Conservation (phyloP, 2,113 vertebrate species). For the Cyanistes caeruleus region DNA sequence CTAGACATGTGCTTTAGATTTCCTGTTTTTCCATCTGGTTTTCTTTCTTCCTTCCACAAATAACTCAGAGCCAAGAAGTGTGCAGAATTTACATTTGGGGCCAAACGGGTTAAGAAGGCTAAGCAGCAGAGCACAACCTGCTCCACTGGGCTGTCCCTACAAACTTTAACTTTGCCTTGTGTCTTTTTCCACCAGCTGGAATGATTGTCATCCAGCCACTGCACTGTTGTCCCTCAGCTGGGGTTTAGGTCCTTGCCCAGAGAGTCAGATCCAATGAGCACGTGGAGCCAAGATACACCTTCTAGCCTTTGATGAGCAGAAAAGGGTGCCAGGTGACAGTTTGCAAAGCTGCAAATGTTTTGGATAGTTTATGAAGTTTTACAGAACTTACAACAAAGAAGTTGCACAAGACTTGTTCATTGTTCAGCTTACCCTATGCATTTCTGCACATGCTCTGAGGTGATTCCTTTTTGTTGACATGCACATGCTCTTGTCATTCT, state of each 20-base stretch:
- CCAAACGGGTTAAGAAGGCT: background rate
- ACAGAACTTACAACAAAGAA: background rate
- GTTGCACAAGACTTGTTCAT: background rate
- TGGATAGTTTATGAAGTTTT: background rate
- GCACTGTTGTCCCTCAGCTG: background rate
- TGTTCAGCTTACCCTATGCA: background rate
- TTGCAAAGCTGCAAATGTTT: background rate
- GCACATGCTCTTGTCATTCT: background rate
- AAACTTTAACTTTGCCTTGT: background rate
- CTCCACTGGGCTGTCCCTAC: background rate
- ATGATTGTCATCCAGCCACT: background rate
- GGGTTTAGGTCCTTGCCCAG: background rate
- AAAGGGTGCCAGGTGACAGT: background rate
- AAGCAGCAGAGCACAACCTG: background rate
- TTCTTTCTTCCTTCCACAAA: background rate
- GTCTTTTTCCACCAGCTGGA: background rate
- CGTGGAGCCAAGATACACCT: background rate
- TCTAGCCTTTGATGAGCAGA: background rate
- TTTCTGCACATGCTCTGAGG: background rate
- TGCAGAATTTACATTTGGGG: background rate
- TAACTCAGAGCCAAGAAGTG: background rate
- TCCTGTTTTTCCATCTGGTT: background rate
- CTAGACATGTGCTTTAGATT: background rate
- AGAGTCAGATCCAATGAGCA: background rate
- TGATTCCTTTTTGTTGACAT: background rate